Evolutionary conservation across 2,888 invertebrate genomes (phyloP).

Genomic region (Therioaphis trifolii): DNA sequence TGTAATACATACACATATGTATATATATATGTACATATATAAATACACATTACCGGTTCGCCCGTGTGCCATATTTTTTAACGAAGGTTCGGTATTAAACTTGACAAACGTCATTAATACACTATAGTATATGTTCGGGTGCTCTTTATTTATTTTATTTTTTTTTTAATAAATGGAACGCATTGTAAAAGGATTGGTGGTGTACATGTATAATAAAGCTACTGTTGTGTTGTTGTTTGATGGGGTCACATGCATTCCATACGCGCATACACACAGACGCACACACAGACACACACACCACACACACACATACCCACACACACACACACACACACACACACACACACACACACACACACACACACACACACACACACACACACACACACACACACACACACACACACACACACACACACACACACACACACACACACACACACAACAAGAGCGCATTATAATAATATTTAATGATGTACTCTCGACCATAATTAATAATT

Average conservation of each 20-base stretch:
- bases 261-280: background rate
- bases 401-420: no score
- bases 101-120: constrained; percentile 50
- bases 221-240: constrained; percentile 33
- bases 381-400: no score
- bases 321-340: no score
- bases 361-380: no score
- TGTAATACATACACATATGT: background rate
- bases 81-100: constrained; percentile 41
- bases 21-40: background rate
- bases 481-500: constrained; percentile 48
- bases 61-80: constrained; percentile 32
- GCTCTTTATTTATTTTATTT: constrained; percentile 28
- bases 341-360: no score
- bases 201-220: background rate
- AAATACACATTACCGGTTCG: no score
- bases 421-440: no score
- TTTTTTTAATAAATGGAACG: constrained; percentile 40
- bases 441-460: background rate
- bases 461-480: constrained; percentile 29
- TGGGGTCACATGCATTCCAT: constrained; percentile 29
- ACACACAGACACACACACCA: no score
- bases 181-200: constrained; percentile 38
- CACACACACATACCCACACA: no score
- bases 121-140: background rate